Evolutionary conservation across 2,113 vertebrate species (phyloP), one percentile per base, ranked within the genome.

Genomic region (Tamias sibiricus): DNA sequence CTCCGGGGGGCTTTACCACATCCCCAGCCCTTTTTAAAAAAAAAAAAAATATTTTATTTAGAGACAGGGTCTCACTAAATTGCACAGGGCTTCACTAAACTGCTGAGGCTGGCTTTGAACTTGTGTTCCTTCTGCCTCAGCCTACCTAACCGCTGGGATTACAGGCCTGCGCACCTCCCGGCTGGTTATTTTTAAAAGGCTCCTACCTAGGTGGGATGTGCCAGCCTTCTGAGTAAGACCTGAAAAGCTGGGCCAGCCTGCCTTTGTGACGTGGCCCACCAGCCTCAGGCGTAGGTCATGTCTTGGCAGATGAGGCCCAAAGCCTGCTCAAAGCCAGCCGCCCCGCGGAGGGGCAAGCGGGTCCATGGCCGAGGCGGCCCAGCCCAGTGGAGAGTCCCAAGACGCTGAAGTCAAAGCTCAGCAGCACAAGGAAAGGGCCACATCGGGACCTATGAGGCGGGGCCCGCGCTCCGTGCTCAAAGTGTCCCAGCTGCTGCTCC

Each of bases 401-500:
- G n/a, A 44, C 35, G 2, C 79, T 1, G 69, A 89, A 14, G 32
- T 40, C 2, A 89, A 92, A n/a, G 42, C 26, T 22, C 92, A 24
- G 74, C 87, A 10, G 66, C 79, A 82, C 0, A 8, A 0, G 2
- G 66, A 49, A 14, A 95, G 42, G 22, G 0, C 2, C 5, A 35
- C 32, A 4, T 3, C 0, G 35, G 10, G 8, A 0, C 35, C 16
- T 0, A 10, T 0, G 4, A 32, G 82, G 40, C 74, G n/a, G 30
- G 0, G 10, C 20, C 24, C 9, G 12, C 9, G 3, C 35, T 96
- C 97, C 0, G 89, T 97, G 91, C 91, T 98, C 40, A 37, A 0
- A 16, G 97, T 98, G 59, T 96, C 97, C 22, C 96, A 97, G 86
- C 57, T 98, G 83, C 49, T 98, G 89, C 97, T 98, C 20, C 22